Conservation (phyloP, 2,888 invertebrate genomes). For the Zelleria hepariella region DNA sequence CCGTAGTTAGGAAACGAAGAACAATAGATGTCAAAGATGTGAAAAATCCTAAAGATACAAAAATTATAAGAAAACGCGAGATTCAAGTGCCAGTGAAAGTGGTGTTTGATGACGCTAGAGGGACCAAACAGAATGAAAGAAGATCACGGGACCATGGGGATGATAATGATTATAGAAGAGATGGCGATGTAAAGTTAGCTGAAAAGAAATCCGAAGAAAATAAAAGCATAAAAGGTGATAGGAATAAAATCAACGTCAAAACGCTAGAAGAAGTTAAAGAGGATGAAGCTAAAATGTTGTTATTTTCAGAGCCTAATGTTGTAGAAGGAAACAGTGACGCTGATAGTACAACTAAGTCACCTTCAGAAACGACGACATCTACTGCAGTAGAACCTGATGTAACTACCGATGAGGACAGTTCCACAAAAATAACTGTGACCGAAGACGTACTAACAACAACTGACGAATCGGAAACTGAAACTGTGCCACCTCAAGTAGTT, state of each 20-base stretch:
- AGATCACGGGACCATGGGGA: background rate
- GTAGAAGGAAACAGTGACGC: too few species aligned
- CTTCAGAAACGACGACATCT: too few species aligned
- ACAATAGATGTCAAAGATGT: background rate
- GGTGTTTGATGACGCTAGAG: constrained; percentile 12
- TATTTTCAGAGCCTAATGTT: too few species aligned
- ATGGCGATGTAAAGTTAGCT: background rate
- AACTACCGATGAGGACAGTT: too few species aligned
- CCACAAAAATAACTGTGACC: background rate
- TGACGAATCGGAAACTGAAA: background rate
- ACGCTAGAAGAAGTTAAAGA: too few species aligned
- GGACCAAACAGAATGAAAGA: background rate
- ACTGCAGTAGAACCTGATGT: background rate
- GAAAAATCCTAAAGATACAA: constrained; percentile 2
- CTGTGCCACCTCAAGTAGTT: background rate
- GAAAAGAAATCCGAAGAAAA: too few species aligned
- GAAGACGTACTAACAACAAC: background rate
- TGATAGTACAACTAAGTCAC: too few species aligned
- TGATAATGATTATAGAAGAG: background rate
- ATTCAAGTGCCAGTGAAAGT: constrained; percentile 19
- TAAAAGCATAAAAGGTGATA: too few species aligned
- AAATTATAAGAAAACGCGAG: constrained; percentile 8
- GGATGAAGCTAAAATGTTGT: too few species aligned
- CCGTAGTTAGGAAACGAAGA: constrained; percentile 3
- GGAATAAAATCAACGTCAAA: too few species aligned